Evolutionary conservation across 1,140 invertebrate species (phyloP), one percentile per base, ranked within the genome.

Genomic region (Ditylenchus dipsaci): DNA sequence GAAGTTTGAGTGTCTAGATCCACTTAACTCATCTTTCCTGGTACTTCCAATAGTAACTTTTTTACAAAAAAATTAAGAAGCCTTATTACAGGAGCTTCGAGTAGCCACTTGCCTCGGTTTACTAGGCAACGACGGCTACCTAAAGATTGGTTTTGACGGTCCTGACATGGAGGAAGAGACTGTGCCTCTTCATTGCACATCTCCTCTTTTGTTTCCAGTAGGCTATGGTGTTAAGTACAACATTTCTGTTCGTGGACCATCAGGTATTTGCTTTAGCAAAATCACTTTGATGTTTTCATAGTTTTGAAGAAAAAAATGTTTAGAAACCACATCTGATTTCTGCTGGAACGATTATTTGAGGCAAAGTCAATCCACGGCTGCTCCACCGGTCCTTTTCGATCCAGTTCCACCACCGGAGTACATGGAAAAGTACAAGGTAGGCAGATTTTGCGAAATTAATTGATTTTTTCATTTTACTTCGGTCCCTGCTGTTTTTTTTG

Each of bases 1-100:
- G 69, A 76, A 77, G 38, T 74, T 76, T 47, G 75, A 76, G 26
- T 65, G 76, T 21, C 60, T 76, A 19, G 75, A 76, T 66, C 75
- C 75, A 57, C 45, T 76, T 23, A 76, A 69, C 30, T 47, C 67
- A 5, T 19, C 63, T n/a, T 67, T 76, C 29, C 23, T 61, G 9
- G 49, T 59, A 23, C 11, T 38, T 3, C 11, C 11, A 11, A 38
- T 38, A 11, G 3, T 11, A 38, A 5, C 3, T 38, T 38, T 38
- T 38, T 38, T 38, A 5, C n/a, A n/a, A n/a, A n/a, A n/a, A n/a
- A 38, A 38, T 11, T 11, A 38, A 38, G 11, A 38, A 38, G 3
- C 11, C 11, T 38, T 38, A 11, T 38, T 38, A 38, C 33, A 38
- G 33, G 33, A 38, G 11, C 58, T 76, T 17, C 45, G 64, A 38